phyloP scores from a whole-genome alignment of 2,113 vertebrate species.

The Catharus bicknelli region DNA sequence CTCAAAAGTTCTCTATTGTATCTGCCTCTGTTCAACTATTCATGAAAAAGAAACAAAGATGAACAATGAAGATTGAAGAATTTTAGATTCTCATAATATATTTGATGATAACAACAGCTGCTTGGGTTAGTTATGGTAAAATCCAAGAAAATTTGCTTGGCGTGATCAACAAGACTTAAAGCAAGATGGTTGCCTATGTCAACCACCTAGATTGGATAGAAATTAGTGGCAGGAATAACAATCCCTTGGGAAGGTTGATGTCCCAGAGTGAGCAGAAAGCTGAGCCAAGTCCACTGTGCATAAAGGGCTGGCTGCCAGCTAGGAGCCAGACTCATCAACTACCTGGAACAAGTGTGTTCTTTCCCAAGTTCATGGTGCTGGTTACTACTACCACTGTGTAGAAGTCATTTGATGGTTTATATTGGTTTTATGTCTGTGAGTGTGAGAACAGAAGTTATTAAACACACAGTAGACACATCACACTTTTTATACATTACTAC shows the following conservation, averaged over 20 bases:
- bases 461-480: fast-evolving
- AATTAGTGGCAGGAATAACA: not conserved
- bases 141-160: not conserved
- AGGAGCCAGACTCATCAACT: not conserved
- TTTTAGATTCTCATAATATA: not conserved
- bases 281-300: not conserved
- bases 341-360: not conserved
- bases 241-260: fast-evolving
- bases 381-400: fast-evolving
- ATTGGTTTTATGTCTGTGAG: not conserved
- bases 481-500: not conserved
- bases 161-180: not conserved
- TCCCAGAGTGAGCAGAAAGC: not conserved
- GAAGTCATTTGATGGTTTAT: not conserved
- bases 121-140: not conserved
- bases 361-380: too few relatives aligned
- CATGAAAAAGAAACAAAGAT: not conserved
- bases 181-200: not conserved
- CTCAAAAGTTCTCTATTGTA: not conserved
- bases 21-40: not conserved
- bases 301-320: not conserved
- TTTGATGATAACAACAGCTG: not conserved
- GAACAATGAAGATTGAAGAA: not conserved
- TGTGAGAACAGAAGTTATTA: not conserved
- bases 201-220: not conserved